These are phyloP conservation scores for Nomada lathburiana DNA, from an alignment of 2,888 invertebrate genomes.

Conservation along the genomic window DNA sequence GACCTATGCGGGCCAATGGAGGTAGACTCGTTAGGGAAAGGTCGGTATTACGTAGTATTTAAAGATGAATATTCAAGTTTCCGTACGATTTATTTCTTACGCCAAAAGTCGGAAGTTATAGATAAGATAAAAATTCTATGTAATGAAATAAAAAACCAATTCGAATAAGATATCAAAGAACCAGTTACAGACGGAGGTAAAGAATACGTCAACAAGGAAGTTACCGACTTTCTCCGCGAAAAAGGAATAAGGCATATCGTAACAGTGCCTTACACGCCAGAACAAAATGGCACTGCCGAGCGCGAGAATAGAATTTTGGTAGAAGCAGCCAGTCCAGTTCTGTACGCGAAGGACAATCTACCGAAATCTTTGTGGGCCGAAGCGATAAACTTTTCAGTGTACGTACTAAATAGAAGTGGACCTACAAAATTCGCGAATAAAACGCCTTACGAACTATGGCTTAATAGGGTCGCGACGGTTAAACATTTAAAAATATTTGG, in stretches of 20 bases:
- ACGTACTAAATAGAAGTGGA: too few relatives aligned
- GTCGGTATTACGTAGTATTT: conserved; percentile 60
- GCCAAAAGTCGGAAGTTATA: conserved; percentile 57
- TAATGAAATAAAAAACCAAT: conserved; percentile 45
- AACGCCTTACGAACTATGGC: too few relatives aligned
- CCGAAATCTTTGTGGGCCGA: too few relatives aligned
- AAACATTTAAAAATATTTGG: too few relatives aligned
- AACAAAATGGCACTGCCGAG: conserved; percentile 13
- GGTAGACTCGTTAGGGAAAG: conserved; percentile 40
- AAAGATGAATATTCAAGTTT: conserved; percentile 61
- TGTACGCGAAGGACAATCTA: too few relatives aligned
- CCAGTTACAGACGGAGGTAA: too few relatives aligned
- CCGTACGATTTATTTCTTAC: conserved; percentile 50
- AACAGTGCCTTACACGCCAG: background rate
- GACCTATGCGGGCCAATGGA: conserved; percentile 65
- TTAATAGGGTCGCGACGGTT: too few relatives aligned
- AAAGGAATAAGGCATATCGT: background rate
- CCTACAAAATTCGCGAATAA: too few relatives aligned
- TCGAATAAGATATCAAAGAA: background rate
- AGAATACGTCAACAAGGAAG: too few relatives aligned
- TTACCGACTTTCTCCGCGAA: too few relatives aligned
- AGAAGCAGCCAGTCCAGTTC: too few relatives aligned
- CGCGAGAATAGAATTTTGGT: background rate
- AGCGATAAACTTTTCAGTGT: too few relatives aligned
- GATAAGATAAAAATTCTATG: conserved; percentile 50